These are phyloP conservation scores for Mionectes olivaceus DNA, from an alignment of 2,797 vertebrate genomes.

Conservation along the genomic window DNA sequence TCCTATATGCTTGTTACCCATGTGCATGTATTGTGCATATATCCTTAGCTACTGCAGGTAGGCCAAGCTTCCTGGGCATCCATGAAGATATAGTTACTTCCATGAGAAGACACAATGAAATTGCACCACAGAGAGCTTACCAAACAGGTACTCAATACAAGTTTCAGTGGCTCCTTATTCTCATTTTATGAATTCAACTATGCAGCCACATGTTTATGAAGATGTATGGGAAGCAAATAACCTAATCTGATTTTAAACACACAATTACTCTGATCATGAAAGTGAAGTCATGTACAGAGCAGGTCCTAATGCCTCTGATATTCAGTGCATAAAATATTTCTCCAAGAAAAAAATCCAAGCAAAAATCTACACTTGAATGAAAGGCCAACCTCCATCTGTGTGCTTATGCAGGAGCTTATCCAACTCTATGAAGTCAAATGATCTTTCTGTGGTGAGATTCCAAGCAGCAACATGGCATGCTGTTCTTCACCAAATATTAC, in stretches of 20 bases:
- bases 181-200: background rate
- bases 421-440: background rate
- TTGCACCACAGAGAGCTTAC: background rate
- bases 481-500: background rate
- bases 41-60: background rate
- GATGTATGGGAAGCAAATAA: background rate
- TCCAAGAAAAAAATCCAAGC: background rate
- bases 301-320: background rate
- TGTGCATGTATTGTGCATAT: too few species aligned
- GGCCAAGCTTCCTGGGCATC: background rate
- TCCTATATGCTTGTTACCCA: background rate
- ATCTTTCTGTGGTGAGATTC: background rate
- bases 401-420: background rate
- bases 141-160: rapidly evolving
- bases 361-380: background rate
- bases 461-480: background rate
- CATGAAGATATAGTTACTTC: background rate
- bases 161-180: background rate
- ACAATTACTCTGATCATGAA: background rate
- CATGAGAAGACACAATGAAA: background rate
- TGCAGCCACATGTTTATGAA: background rate
- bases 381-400: background rate
- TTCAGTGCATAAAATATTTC: background rate
- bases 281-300: background rate
- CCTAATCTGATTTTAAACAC: background rate